phyloP scores from a whole-genome alignment of 2,113 vertebrate genomes.

The Stigmatopora argus region DNA sequence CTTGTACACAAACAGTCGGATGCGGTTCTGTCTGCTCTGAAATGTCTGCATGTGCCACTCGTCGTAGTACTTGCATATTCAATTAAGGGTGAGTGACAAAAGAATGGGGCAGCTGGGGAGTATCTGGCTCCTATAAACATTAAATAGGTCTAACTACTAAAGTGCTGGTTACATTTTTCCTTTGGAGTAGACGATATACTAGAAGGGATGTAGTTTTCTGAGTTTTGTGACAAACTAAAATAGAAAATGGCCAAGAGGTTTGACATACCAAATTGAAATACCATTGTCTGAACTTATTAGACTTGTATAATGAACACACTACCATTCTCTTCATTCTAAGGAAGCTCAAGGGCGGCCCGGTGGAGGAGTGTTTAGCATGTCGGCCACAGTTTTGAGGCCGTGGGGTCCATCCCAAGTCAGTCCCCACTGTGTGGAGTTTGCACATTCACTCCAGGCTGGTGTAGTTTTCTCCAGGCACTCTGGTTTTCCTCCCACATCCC shows the following conservation, averaged over 20 bases:
- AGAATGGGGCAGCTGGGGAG: not conserved
- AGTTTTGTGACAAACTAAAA: constrained; percentile 1
- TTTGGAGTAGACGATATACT: constrained; percentile 5
- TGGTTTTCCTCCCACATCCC: too few species aligned
- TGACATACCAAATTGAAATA: constrained; percentile 19
- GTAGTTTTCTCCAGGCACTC: too few species aligned
- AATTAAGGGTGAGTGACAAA: constrained; percentile 13
- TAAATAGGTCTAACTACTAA: constrained; percentile 22
- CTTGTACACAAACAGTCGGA: constrained; percentile 44
- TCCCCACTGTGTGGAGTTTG: too few species aligned
- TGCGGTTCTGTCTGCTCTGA: constrained; percentile 26
- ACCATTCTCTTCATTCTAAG: too few species aligned
- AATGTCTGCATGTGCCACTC: constrained; percentile 10
- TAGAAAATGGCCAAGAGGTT: constrained; percentile 11
- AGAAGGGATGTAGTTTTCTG: constrained; percentile 12
- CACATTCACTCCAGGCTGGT: too few species aligned
- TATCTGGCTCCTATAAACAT: constrained; percentile 9
- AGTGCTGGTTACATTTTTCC: constrained; percentile 8
- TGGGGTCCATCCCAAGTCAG: too few species aligned
- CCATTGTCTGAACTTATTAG: not conserved
- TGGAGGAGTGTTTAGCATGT: too few species aligned
- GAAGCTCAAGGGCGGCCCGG: too few species aligned
- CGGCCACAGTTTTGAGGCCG: too few species aligned
- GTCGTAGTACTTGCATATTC: constrained; percentile 13
- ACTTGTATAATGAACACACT: not conserved